Evolutionary conservation across 2,113 vertebrate genomes (phyloP).

Genomic region (Percina caprodes): DNA sequence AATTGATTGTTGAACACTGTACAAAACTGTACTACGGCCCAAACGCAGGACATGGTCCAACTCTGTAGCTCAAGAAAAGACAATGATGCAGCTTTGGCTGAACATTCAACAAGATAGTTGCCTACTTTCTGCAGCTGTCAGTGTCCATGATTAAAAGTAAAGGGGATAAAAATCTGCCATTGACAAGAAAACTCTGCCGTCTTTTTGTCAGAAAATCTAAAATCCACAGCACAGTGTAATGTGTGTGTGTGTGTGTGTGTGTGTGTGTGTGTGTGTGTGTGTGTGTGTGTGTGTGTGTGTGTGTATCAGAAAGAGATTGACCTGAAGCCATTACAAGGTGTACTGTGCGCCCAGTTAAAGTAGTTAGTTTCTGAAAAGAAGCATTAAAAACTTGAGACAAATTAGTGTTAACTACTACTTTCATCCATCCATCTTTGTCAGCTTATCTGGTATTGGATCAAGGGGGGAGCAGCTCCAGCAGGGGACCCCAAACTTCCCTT

Average conservation of each 20-base stretch:
- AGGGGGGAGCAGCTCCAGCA: no score
- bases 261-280: no score
- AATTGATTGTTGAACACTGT: background rate
- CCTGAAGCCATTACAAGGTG: slow-evolving; percentile 1
- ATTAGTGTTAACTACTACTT: no score
- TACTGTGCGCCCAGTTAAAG: no score
- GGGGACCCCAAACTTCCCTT: no score
- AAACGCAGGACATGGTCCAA: slow-evolving; percentile 1
- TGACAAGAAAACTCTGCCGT: slow-evolving; percentile 8
- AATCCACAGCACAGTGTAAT: background rate
- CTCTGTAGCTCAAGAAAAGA: background rate
- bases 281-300: background rate
- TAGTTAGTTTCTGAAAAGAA: no score
- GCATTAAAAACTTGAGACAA: no score
- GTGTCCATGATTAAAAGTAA: slow-evolving; percentile 37
- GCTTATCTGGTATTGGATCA: no score
- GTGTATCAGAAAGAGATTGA: background rate
- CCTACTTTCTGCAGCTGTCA: slow-evolving; percentile 28
- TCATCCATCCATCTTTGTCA: no score
- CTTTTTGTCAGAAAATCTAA: background rate
- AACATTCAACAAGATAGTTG: slow-evolving; percentile 38
- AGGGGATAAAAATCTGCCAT: slow-evolving; percentile 15
- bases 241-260: background rate
- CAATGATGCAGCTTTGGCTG: slow-evolving; percentile 14
- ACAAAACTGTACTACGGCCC: no score